Conservation (phyloP, 2,113 vertebrate genomes). For the Ciconia stormi region DNA sequence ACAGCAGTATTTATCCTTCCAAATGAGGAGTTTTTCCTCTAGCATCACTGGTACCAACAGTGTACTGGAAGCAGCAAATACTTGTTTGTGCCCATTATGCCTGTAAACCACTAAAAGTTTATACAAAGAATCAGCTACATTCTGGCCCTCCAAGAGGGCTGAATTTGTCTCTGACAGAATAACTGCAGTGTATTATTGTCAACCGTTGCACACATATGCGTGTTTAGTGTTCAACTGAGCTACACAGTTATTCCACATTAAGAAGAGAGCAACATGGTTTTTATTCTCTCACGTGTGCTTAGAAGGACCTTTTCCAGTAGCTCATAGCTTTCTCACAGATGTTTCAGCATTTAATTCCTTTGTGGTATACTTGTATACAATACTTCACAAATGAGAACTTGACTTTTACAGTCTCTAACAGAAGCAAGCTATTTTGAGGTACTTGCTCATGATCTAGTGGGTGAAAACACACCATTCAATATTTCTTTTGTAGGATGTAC, state of each 20-base stretch:
- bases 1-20: neutral
- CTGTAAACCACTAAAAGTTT: neutral
- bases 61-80: neutral
- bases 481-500: neutral
- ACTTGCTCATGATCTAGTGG: neutral
- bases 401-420: neutral
- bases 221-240: neutral
- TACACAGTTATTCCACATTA: neutral
- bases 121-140: no score
- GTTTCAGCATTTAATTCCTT: neutral
- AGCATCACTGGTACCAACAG: neutral
- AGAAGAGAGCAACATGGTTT: accelerated
- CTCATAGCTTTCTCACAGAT: neutral
- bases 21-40: neutral
- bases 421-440: neutral
- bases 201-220: accelerated
- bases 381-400: neutral
- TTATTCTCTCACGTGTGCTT: neutral
- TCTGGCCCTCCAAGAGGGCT: neutral
- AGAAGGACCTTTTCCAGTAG: neutral
- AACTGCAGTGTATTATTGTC: neutral
- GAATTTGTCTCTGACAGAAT: neutral
- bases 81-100: neutral
- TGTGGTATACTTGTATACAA: neutral
- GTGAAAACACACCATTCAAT: neutral